A percentile compares a stretch with the other conserved stretches of the same genome.
Evolutionary conservation across 2,888 invertebrate genomes (phyloP).

Genomic region (Caenorhabditis afra): DNA sequence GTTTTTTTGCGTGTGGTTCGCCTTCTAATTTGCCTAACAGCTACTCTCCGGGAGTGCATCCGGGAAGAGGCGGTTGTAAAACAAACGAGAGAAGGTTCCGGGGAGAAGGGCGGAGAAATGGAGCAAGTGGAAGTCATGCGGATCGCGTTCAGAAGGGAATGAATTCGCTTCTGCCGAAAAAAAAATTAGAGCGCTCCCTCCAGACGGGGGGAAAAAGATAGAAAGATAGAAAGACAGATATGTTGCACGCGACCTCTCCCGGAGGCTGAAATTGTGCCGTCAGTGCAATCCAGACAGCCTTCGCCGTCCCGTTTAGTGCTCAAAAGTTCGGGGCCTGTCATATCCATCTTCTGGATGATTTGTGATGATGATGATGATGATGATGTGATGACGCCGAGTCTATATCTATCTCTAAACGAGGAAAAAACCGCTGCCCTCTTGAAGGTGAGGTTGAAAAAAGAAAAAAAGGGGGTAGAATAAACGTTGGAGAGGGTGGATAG

Average conservation of each 20-base stretch:
- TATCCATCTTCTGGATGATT: slow-evolving; percentile 31
- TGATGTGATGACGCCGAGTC: slow-evolving; percentile 18
- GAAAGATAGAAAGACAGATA: too few relatives aligned
- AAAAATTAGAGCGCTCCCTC: too few relatives aligned
- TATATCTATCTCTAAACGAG: too few relatives aligned
- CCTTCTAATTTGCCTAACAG: slow-evolving; percentile 37
- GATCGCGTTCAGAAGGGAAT: slow-evolving; percentile 39
- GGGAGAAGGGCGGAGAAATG: slow-evolving; percentile 36
- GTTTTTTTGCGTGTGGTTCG: too few relatives aligned
- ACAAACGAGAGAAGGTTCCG: slow-evolving; percentile 13
- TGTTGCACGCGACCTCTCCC: too few relatives aligned
- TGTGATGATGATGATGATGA: too few relatives aligned
- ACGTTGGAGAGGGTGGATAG: too few relatives aligned
- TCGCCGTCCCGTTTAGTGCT: too few relatives aligned
- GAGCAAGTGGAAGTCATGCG: slow-evolving; percentile 54
- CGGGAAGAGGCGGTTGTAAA: slow-evolving; percentile 5
- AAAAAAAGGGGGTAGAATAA: background rate
- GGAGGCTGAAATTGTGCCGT: too few relatives aligned
- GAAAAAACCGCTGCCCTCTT: background rate
- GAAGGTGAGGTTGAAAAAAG: background rate
- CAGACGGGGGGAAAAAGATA: too few relatives aligned
- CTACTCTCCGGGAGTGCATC: slow-evolving; percentile 28
- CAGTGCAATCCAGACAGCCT: too few relatives aligned
- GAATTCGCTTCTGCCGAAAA: background rate
- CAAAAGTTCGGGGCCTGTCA: background rate